Conservation (phyloP, 37 sponge, comb jelly and placozoan species). For the Petrosia ficiformis region DNA sequence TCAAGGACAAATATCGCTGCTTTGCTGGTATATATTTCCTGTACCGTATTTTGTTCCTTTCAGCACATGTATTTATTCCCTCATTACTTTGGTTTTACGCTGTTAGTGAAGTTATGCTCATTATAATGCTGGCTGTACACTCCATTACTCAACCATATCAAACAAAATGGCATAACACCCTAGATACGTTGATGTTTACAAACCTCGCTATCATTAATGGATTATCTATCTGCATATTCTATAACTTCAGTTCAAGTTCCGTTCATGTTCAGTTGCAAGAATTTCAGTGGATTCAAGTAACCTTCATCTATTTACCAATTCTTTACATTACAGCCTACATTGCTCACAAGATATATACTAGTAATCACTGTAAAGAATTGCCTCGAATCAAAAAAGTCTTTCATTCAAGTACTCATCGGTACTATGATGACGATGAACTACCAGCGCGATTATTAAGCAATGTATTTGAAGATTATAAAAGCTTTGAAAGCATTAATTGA, state of each 20-base stretch:
- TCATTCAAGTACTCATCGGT: neutral
- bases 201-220: neutral
- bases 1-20: conserved; percentile 9
- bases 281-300: no score
- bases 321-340: neutral
- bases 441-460: neutral
- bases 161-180: neutral
- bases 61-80: neutral
- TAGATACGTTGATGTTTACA: neutral
- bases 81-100: neutral
- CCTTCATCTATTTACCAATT: neutral
- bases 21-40: conserved; percentile 3
- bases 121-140: neutral
- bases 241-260: neutral
- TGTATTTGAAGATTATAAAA: neutral
- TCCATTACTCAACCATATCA: neutral
- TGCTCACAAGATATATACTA: neutral
- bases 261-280: neutral
- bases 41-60: neutral
- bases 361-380: neutral
- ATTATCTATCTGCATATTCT: neutral
- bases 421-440: neutral
- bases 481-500: no score
- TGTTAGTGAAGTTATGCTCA: neutral
- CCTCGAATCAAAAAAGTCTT: neutral